Base-by-base conservation (phyloP, 2,888 invertebrate genomes). In the Sinopyrophorus schimmeli region DNA sequence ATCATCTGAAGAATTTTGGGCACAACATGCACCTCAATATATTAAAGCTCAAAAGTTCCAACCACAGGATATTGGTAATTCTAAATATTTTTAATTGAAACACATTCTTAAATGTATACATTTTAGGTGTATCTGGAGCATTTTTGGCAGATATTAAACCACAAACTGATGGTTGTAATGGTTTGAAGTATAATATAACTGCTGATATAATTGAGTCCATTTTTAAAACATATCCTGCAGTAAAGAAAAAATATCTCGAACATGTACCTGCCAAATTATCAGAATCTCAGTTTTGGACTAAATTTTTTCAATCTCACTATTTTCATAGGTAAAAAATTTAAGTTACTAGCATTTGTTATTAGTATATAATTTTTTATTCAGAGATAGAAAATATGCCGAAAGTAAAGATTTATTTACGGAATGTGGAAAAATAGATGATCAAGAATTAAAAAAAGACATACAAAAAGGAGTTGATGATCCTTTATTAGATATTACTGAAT, bases 291-390 rank as follows among this genome's bases (percentile, higher is more conserved):
- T 99, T 99, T 76, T 99, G 99, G 99, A 95, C 94, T 7, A 92
- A 95, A 68, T 99, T 99, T 76, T 99, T 99, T 77, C 98, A 99
- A 72, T 98, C 97, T 9, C 98, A 99, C 78, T 99, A 99, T 77
- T 92, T 92, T 78, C 97, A 98, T 76, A 85, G 95, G 77, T 81
- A 63, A 52, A 15, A 27, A 24, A 5, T 7, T 2, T n/a, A n/a
- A n/a, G 26, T 26, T 26, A 26, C 5, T 26, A 7, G 4, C 9
- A 26, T 14, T 15, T 17, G 4, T 35, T n/a, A n/a, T n/a, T n/a
- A n/a, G n/a, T n/a, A n/a, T 30, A 38, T 10, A 23, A 24, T 38
- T 26, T 5, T 12, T 17, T 27, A 37, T 62, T 2, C 68, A 81
- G 82, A 61, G 92, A 94, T 75, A 86, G 93, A 46, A 88, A 92